Evolutionary conservation across 2,113 vertebrate genomes (phyloP), one percentile per base, ranked within the genome.

Genomic region (Arothron firmamentum): DNA sequence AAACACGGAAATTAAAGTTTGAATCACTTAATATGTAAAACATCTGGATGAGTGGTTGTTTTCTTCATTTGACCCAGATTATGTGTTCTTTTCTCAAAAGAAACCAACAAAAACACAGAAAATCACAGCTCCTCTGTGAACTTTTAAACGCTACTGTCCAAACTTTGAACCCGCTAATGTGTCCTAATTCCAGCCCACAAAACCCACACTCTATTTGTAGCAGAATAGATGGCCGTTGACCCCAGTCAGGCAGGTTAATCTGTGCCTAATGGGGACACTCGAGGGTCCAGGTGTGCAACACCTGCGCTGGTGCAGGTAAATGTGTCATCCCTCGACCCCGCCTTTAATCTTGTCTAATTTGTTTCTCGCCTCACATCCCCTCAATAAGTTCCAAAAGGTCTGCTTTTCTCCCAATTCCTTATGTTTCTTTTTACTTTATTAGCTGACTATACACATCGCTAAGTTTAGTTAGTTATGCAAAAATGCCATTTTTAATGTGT

Each of bases 231-330:
- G 72, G 74, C 61, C 78, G 56, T n/a, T 81, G 85, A 85, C 76
- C 85, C 61, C 48, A 58, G 62, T 56, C 10, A 64, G 56, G 50
- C 28, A 4, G 70, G 79, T 66, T 74, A 79, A 75, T 75, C 66
- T 67, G 16, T 72, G 65, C 74, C 59, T 80, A 72, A 79, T 69
- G 57, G 70, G 56, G 54, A 67, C 50, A 57, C 6, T 56, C 52
- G 51, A 61, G 60, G 56, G 61, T 45, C 85, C 87, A 90, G 88
- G 87, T 87, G 86, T 79, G 57, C 63, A 80, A 75, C 88, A 87
- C 86, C 87, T 87, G 82, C 53, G 79, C 62, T 79, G 3, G 17
- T 68, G 60, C 74, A 77, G 62, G 65, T 78, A 74, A 81, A 70
- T 59, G 67, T 63, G 55, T 57, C 69, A 62, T 68, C 58, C 41